phyloP scores from a whole-genome alignment of 2,888 invertebrate species.

The Cryptocheilus praepositus region DNA sequence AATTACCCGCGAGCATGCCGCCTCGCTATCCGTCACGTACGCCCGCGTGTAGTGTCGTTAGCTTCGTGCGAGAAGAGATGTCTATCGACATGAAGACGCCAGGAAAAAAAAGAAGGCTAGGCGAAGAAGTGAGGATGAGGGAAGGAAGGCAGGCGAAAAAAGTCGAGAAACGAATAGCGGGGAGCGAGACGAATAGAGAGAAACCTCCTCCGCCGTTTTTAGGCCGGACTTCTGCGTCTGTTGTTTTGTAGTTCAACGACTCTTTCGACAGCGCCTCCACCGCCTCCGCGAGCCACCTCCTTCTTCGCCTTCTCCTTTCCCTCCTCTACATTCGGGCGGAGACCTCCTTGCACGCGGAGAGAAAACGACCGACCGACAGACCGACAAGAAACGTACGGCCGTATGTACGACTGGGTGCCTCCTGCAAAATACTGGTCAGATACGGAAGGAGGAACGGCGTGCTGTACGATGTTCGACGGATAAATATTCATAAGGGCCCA shows the following conservation, averaged over 20 bases:
- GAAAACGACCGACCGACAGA: constrained; percentile 39
- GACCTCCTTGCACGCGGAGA: constrained; percentile 32
- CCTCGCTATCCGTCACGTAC: background rate
- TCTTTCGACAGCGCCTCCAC: constrained; percentile 41
- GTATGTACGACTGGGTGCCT: constrained; percentile 26
- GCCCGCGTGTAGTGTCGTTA: constrained; percentile 2
- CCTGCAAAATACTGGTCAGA: constrained; percentile 47
- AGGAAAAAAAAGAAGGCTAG: constrained; percentile 26
- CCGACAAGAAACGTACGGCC: background rate
- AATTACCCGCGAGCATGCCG: constrained; percentile 2
- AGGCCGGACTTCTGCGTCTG: constrained; percentile 50
- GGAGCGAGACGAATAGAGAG: constrained; percentile 25
- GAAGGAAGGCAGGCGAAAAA: background rate
- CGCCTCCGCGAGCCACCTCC: constrained; percentile 31
- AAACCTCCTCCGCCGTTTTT: constrained; percentile 54
- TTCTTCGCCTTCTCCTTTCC: constrained; percentile 9
- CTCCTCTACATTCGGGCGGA: constrained; percentile 11
- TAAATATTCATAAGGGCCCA: constrained; percentile 61
- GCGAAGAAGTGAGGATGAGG: background rate
- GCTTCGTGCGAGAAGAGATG: background rate
- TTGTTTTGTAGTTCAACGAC: constrained; percentile 63
- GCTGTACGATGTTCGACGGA: constrained; percentile 36
- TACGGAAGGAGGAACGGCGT: constrained; percentile 54
- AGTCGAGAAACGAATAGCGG: constrained; percentile 28
- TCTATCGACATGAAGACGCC: background rate